Percentiles rank a stretch among this genome's conserved stretches.
phyloP scores from a whole-genome alignment of 2,888 invertebrate genomes.

The Eristalis intricaria region DNA sequence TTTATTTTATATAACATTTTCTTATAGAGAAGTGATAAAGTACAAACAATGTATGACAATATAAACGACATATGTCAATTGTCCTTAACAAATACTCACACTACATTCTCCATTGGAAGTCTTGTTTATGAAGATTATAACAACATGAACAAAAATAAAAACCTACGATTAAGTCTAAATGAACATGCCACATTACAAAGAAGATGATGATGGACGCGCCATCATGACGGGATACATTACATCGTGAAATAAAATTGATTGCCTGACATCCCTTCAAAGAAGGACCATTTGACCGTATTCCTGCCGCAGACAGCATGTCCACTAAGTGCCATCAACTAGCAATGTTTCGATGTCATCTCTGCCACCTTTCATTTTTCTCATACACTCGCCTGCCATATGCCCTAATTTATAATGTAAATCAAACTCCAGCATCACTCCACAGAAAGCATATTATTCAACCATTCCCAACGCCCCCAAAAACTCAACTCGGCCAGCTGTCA shows the following conservation, averaged over 20 bases:
- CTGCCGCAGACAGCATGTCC: not conserved
- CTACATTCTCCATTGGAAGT: not conserved
- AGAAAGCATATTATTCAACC: slow-evolving; percentile 1
- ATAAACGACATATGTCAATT: no score
- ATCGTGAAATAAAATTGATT: not conserved
- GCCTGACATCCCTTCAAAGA: not conserved
- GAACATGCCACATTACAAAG: not conserved
- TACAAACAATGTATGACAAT: no score
- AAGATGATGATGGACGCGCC: not conserved
- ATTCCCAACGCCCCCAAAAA: not conserved
- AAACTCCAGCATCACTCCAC: not conserved
- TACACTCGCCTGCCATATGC: not conserved
- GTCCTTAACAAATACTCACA: not conserved
- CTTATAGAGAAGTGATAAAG: no score
- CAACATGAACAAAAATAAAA: not conserved
- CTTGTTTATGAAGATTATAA: not conserved
- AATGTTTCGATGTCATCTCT: slow-evolving; percentile 7
- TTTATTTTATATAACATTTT: no score
- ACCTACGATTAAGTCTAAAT: not conserved
- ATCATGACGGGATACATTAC: not conserved
- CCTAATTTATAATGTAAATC: slow-evolving; percentile 19
- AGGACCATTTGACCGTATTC: not conserved
- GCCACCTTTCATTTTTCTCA: slow-evolving; percentile 4
- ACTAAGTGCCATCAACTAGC: not conserved
- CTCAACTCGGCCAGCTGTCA: slow-evolving; percentile 3